Evolutionary conservation across 2,113 vertebrate genomes (phyloP), one percentile per base, ranked within the genome.

Genomic region (Tragelaphus strepsiceros): DNA sequence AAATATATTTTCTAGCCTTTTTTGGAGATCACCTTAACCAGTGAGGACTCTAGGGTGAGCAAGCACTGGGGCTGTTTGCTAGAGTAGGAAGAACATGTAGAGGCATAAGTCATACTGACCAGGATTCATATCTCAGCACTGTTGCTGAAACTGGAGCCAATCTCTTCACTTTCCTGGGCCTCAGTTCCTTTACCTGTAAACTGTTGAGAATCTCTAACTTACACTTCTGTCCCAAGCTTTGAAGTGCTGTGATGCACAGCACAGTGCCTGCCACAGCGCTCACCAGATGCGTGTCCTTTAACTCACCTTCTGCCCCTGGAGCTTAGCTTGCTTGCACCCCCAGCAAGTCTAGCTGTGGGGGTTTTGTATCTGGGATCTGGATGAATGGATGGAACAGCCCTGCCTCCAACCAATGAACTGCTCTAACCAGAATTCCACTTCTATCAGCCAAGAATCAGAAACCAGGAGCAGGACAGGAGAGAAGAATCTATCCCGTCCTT

Each of bases 251-350:
- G 3, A 56, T 7, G 2, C 35, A 35, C 14, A 80, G 67, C 74
- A 67, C 35, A 10, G 16, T 22, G 32, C 74, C 58, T 58, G 28
- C 32, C 67, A 13, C 4, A n/a, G 43, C 28, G 7, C 13, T 46
- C 30, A 17, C 16, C 51, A 14, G 21, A 26, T 1, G 9, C 0
- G 0, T 28, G 10, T 86, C 10, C 14, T 35, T 62, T 51, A 46
- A 39, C n/a, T 56, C 19, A 21, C 9, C 64, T 85, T 59, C 58
- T 39, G 56, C 35, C 11, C 32, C 21, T 19, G 30, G 15, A 61
- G 3, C 22, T 30, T 8, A 77, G 39, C 64, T 61, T 5, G 35
- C 56, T 21, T 7, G 61, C 15, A 7, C 6, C 6, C 13, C 16
- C 3, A 51, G n/a, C 2, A 84, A 6, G 39, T 5, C 28, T 39